Evolutionary conservation across 2,888 invertebrate genomes (phyloP).

Genomic region (Zaprionus lineosus): DNA sequence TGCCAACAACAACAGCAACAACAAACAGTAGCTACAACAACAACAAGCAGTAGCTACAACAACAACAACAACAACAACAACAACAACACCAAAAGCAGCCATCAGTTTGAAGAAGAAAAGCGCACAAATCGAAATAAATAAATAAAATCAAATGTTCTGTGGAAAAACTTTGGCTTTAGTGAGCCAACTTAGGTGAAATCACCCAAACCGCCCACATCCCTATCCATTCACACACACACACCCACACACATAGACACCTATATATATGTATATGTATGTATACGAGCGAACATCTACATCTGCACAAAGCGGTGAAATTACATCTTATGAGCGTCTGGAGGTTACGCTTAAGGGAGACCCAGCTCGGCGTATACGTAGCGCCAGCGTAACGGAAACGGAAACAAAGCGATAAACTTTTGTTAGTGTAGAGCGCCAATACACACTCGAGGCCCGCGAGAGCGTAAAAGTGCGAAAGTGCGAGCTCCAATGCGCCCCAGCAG

Average conservation of each 20-base stretch:
- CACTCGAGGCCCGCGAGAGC: slow-evolving; percentile 65
- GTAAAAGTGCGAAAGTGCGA: slow-evolving; percentile 68
- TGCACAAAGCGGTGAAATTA: slow-evolving; percentile 56
- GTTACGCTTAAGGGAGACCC: slow-evolving; percentile 50
- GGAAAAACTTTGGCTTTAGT: slow-evolving; percentile 59
- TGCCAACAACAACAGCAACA: slow-evolving; percentile 15
- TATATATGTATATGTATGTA: not conserved
- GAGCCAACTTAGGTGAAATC: slow-evolving; percentile 52
- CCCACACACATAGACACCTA: slow-evolving; percentile 8
- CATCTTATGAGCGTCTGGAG: slow-evolving; percentile 76
- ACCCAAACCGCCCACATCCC: not conserved
- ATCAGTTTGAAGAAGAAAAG: slow-evolving; percentile 26
- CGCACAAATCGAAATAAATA: slow-evolving; percentile 73
- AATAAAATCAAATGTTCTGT: slow-evolving; percentile 73
- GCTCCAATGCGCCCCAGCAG: slow-evolving; percentile 28
- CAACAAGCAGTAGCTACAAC: slow-evolving; percentile 13
- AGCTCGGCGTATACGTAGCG: slow-evolving; percentile 47
- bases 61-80: slow-evolving; percentile 21
- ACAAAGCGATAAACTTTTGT: slow-evolving; percentile 76
- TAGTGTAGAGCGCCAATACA: slow-evolving; percentile 62
- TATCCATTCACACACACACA: slow-evolving; percentile 2
- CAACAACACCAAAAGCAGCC: slow-evolving; percentile 11
- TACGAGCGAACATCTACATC: not conserved
- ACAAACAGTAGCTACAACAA: slow-evolving; percentile 13
- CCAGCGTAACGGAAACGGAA: slow-evolving; percentile 72